Conservation (phyloP, 2,888 invertebrate species). For the Ethmia dodecea region DNA sequence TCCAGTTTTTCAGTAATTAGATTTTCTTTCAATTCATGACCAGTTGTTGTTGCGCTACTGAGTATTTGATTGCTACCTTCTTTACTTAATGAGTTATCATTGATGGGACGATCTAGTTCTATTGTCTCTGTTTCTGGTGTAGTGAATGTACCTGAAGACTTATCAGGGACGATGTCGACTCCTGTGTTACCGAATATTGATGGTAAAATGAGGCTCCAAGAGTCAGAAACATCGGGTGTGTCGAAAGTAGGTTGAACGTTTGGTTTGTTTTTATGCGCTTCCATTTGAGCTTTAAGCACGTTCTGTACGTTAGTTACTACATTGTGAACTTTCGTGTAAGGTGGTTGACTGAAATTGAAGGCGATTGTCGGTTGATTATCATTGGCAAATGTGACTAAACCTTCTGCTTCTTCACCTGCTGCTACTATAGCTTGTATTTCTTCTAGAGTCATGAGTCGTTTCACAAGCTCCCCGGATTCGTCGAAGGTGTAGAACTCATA, state of each 20-base stretch:
- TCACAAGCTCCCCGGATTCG: constrained; percentile 88
- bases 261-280: constrained; percentile 75
- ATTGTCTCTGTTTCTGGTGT: constrained; percentile 65
- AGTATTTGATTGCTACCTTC: constrained; percentile 41
- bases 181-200: constrained; percentile 87
- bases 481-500: constrained; percentile 94
- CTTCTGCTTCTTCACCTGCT: constrained; percentile 84
- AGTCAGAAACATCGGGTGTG: constrained; percentile 84
- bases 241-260: constrained; percentile 74
- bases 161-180: constrained; percentile 77
- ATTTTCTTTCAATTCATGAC: constrained; percentile 20
- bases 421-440: constrained; percentile 92
- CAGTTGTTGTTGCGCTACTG: constrained; percentile 29
- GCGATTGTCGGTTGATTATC: constrained; percentile 63
- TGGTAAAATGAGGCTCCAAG: constrained; percentile 90
- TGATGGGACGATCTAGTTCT: constrained; percentile 35
- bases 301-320: constrained; percentile 90
- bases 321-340: constrained; percentile 84
- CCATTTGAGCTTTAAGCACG: constrained; percentile 88
- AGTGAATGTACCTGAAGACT: constrained; percentile 49
- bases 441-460: constrained; percentile 88
- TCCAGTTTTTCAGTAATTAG: constrained; percentile 25
- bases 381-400: constrained; percentile 70
- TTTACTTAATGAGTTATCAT: constrained; percentile 45
- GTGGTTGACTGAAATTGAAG: constrained; percentile 71